phyloP scores from a whole-genome alignment of 2,888 invertebrate genomes.

The Lasiommata megera region DNA sequence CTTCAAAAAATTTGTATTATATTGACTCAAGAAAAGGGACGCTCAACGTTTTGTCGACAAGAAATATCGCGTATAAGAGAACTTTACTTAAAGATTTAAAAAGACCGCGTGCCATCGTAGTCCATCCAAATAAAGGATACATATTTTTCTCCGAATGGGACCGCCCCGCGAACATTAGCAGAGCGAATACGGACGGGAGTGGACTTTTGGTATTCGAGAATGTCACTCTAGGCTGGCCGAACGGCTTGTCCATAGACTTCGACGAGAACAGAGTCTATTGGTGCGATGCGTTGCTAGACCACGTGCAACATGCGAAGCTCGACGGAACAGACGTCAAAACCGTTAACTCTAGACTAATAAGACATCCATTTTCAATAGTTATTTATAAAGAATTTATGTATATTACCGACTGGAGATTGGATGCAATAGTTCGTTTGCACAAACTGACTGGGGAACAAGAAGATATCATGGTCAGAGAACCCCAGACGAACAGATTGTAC shows the following conservation, averaged over 20 bases:
- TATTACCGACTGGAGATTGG: conserved; percentile 97
- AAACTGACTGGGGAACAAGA: conserved; percentile 94
- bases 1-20: conserved; percentile 96
- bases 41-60: conserved; percentile 93
- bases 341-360: conserved; percentile 91
- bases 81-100: conserved; percentile 93
- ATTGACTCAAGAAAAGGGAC: conserved; percentile 97
- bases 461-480: conserved; percentile 92
- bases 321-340: conserved; percentile 96
- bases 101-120: conserved; percentile 96
- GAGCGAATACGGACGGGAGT: conserved; percentile 94
- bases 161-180: conserved; percentile 96
- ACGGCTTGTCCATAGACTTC: conserved; percentile 97
- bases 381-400: conserved; percentile 96
- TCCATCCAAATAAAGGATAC: conserved; percentile 96
- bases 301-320: conserved; percentile 95
- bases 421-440: conserved; percentile 94
- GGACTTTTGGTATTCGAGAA: conserved; percentile 93
- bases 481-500: conserved; percentile 93
- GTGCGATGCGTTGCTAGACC: conserved; percentile 98
- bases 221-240: conserved; percentile 97
- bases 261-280: conserved; percentile 94
- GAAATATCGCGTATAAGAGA: conserved; percentile 91
- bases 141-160: conserved; percentile 99
- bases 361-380: conserved; percentile 96